phyloP scores from a whole-genome alignment of 2,113 vertebrate genomes.

The Dinomys branickii region DNA sequence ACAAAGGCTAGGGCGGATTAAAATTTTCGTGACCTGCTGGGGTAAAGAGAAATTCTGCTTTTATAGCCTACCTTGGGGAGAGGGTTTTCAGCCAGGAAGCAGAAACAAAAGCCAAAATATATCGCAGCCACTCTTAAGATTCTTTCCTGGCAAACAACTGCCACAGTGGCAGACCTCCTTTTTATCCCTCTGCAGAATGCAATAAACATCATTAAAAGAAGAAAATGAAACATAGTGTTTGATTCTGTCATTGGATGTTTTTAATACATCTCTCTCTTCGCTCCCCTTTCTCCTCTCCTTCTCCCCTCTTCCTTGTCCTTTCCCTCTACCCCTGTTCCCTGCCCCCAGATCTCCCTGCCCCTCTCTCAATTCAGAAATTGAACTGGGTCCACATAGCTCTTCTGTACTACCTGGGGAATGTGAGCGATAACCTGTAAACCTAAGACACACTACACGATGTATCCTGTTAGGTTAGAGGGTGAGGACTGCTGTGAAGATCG shows the following conservation, averaged over 20 bases:
- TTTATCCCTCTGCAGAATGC: neutral
- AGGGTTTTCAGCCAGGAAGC: neutral
- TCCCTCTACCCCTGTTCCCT: neutral
- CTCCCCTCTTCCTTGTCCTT: too few relatives aligned
- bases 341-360: neutral
- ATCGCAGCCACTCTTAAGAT: neutral
- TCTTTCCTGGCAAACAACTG: neutral
- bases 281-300: neutral
- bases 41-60: neutral
- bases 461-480: neutral
- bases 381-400: neutral
- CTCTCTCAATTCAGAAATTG: slow-evolving; percentile 32
- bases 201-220: neutral
- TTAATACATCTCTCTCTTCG: neutral
- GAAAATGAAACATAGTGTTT: neutral
- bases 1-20: neutral
- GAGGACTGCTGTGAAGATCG: neutral
- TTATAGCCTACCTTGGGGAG: neutral
- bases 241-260: neutral
- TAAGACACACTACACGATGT: neutral
- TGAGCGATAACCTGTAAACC: neutral
- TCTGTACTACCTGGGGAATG: neutral
- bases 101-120: neutral
- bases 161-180: neutral
- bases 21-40: neutral